These are phyloP conservation scores for Diabrotica undecimpunctata DNA, from an alignment of 1,140 invertebrate genomes.

Conservation along the genomic window DNA sequence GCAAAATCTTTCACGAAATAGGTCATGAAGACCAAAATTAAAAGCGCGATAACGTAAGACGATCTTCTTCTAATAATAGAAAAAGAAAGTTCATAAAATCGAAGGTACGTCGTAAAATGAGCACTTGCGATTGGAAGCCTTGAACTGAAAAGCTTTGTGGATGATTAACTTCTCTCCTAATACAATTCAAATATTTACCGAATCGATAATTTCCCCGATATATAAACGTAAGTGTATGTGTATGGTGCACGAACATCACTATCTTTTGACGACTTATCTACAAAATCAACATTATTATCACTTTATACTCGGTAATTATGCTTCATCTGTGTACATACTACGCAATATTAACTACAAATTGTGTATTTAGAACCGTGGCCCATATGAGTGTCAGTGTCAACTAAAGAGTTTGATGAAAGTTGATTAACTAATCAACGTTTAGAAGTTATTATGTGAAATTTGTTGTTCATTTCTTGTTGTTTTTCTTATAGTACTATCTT, in stretches of 20 bases:
- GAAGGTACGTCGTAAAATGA: slow-evolving; percentile 5
- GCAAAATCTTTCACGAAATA: no score
- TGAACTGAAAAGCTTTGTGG: slow-evolving; percentile 14
- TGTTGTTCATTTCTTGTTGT: no score
- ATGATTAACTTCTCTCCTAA: slow-evolving; percentile 22
- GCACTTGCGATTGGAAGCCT: not conserved
- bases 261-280: not conserved
- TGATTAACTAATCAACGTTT: no score
- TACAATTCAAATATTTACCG: slow-evolving; percentile 24
- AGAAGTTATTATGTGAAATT: no score
- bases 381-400: no score
- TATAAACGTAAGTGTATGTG: slow-evolving; percentile 3
- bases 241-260: not conserved
- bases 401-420: no score
- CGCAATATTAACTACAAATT: no score
- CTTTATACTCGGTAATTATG: no score
- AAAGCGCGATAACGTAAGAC: not conserved
- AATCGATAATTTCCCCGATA: slow-evolving; percentile 18
- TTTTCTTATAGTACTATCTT: no score
- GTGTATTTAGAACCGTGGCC: no score
- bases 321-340: no score
- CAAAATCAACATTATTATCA: not conserved
- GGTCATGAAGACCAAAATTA: no score
- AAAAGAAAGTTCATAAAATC: not conserved
- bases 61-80: not conserved